Evolutionary conservation across 2,113 vertebrate genomes (phyloP).

Genomic region (Varanus komodoensis): DNA sequence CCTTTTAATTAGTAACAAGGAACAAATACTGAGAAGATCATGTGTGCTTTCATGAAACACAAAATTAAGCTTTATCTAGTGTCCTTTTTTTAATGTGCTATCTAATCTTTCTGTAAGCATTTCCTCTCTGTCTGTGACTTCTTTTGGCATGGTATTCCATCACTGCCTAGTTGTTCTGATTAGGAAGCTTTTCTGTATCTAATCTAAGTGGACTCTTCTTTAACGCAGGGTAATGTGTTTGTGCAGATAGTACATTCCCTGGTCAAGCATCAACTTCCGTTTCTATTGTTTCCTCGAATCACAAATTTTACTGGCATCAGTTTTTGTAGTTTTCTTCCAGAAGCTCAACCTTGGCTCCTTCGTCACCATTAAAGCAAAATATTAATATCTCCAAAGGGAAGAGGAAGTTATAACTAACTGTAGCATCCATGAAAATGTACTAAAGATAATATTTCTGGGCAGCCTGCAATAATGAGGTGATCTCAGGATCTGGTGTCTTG

Average conservation of each 20-base stretch:
- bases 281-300: slow-evolving; percentile 56
- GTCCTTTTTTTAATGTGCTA: slow-evolving; percentile 67
- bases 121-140: slow-evolving; percentile 70
- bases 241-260: slow-evolving; percentile 33
- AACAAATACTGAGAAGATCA: neutral
- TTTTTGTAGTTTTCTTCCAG: slow-evolving; percentile 16
- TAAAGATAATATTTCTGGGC: slow-evolving; percentile 50
- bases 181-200: slow-evolving; percentile 69
- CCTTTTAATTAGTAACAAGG: neutral
- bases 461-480: slow-evolving; percentile 39
- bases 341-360: slow-evolving; percentile 41
- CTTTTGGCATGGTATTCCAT: slow-evolving; percentile 68
- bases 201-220: slow-evolving; percentile 68
- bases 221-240: slow-evolving; percentile 58
- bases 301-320: slow-evolving; percentile 49
- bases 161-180: slow-evolving; percentile 68
- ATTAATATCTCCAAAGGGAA: slow-evolving; percentile 64
- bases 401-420: slow-evolving; percentile 60
- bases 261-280: slow-evolving; percentile 24
- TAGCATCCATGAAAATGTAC: slow-evolving; percentile 59
- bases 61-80: slow-evolving; percentile 57
- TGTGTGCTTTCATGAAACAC: slow-evolving; percentile 10
- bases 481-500: slow-evolving; percentile 26
- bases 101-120: slow-evolving; percentile 77
- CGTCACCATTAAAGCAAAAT: slow-evolving; percentile 49